Evolutionary conservation across 2,113 vertebrate species (phyloP).

Genomic region (Elgaria multicarinata): DNA sequence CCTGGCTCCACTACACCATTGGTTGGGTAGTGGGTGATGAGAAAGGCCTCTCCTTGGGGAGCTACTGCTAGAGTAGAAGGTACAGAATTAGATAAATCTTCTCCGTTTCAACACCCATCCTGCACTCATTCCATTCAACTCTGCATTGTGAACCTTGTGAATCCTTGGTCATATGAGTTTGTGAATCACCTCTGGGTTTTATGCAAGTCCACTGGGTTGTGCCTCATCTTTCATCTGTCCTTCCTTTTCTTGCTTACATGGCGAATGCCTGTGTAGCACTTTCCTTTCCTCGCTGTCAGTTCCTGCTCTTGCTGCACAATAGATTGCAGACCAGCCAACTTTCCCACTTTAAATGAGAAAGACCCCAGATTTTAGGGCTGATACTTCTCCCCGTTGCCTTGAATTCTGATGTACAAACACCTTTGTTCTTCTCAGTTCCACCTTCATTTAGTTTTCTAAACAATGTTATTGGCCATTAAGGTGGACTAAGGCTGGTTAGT

Average conservation of each 20-base stretch:
- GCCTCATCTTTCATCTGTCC: background rate
- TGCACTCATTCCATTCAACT: background rate
- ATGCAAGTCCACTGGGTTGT: background rate
- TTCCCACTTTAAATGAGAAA: slow-evolving; percentile 1
- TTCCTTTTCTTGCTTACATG: background rate
- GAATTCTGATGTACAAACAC: background rate
- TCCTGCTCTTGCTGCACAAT: background rate
- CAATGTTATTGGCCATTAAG: slow-evolving; percentile 10
- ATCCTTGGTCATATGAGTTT: background rate
- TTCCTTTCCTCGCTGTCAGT: background rate
- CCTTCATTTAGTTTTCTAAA: slow-evolving; percentile 8
- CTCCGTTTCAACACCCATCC: background rate
- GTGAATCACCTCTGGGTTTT: background rate
- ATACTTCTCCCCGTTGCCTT: background rate
- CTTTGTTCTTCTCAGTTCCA: slow-evolving; percentile 2
- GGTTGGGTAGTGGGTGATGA: too few species aligned
- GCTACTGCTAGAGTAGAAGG: background rate
- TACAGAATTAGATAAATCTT: background rate
- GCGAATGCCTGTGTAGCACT: background rate
- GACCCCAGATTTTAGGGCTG: background rate
- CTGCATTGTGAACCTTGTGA: background rate
- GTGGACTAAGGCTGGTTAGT: background rate
- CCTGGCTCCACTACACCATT: too few species aligned
- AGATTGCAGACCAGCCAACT: background rate
- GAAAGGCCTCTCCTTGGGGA: background rate